Conservation (phyloP, 1,140 invertebrate species). For the Ceratina japonica region DNA sequence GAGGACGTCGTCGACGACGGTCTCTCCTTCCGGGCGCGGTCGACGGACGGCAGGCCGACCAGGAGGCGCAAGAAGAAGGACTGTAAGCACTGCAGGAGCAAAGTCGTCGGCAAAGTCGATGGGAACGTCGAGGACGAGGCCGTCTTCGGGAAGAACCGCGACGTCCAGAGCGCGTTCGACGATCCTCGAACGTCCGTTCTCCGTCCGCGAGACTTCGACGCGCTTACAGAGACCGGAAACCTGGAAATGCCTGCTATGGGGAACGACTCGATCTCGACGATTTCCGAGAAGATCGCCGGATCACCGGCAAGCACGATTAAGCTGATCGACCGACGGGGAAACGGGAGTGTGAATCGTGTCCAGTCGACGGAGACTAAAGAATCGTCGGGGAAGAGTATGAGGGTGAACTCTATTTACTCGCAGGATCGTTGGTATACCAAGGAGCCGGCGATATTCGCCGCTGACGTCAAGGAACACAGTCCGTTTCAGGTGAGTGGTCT, state of each 20-base stretch:
- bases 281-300: conserved; percentile 54
- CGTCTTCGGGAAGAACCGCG: conserved; percentile 23
- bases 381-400: conserved; percentile 70
- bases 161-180: background rate
- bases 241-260: background rate
- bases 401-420: conserved; percentile 77
- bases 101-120: conserved; percentile 20
- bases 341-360: conserved; percentile 64
- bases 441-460: conserved; percentile 70
- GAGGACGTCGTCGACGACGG: background rate
- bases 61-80: conserved; percentile 73
- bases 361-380: conserved; percentile 57
- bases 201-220: background rate
- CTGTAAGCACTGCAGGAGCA: conserved; percentile 74
- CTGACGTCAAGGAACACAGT: conserved; percentile 72
- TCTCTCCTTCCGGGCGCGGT: background rate
- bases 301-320: conserved; percentile 26
- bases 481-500: conserved; percentile 73
- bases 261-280: conserved; percentile 49
- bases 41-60: conserved; percentile 44
- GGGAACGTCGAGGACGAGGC: background rate
- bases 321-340: conserved; percentile 62
- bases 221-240: background rate
- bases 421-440: conserved; percentile 75
- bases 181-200: conserved; percentile 8